Evolutionary conservation across 2,888 invertebrate species (phyloP), one percentile per base, ranked within the genome.

Genomic region (Fragum fragum): DNA sequence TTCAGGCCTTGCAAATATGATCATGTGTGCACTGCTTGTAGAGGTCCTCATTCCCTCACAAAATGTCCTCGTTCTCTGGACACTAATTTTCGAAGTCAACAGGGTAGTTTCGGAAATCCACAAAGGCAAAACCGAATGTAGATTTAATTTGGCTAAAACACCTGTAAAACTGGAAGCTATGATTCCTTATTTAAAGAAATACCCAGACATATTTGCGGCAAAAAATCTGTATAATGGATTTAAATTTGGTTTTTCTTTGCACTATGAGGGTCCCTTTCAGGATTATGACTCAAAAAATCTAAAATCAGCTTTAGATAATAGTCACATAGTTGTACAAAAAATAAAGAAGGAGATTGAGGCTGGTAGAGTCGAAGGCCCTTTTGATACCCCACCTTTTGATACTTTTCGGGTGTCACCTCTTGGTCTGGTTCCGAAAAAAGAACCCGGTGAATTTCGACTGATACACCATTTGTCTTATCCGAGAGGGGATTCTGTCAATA

Each of bases 401-500:
- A n/a, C n/a, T 16, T 63, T 73, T 28, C 1, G 55, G 16, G 71
- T 71, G 14, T 55, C 55, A 11, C 71, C 55, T 18, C 55, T 71
- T 23, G 71, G 71, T 21, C 55, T 71, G 1, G 71, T 71, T 6
- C n/a, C n/a, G 6, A 55, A 71, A 71, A 71, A 71, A 55, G 71
- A 55, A 6, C 16, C 47, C 18, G 55, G 55, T 23, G 55, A 71
- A 71, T 23, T 36, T 52, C 42, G 42, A 52, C 32, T 23, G 21
- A 71, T 55, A 29, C 71, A 32, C 42, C 69, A 55, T n/a, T 29
- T 71, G 42, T 71, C 55, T 23, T 71, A 71, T 32, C 71, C 71
- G 2, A 55, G 28, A 11, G 71, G 52, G 32, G 71, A 71, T 55
- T 71, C 71, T 1, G 71, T 71, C 7, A 53, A 71, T 36, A 47